These are phyloP conservation scores for Mixornis gularis DNA, from an alignment of 2,113 vertebrate genomes.

Conservation along the genomic window DNA sequence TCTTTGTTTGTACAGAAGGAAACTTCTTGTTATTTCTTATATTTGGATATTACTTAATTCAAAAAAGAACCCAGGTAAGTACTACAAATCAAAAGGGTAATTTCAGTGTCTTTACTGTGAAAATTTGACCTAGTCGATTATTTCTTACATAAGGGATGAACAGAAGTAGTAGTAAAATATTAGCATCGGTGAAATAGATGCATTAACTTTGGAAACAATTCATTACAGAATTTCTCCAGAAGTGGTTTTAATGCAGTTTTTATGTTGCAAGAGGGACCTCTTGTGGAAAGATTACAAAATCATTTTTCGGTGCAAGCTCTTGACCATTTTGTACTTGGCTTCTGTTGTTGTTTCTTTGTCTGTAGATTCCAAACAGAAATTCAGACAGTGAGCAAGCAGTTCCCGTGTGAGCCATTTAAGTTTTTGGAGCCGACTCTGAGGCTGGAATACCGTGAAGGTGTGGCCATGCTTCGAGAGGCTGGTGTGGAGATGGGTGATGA, in stretches of 20 bases:
- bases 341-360: not conserved
- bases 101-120: not conserved
- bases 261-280: constrained; percentile 61
- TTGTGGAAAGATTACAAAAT: constrained; percentile 52
- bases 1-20: not conserved
- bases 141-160: not conserved
- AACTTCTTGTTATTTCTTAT: not conserved
- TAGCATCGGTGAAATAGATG: not conserved
- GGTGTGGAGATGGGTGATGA: constrained; percentile 97
- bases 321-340: not conserved
- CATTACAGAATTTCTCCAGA: not conserved
- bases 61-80: not conserved
- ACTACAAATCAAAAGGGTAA: not conserved
- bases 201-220: not conserved
- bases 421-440: constrained; percentile 96
- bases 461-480: constrained; percentile 91
- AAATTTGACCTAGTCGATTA: not conserved
- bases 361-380: constrained; percentile 94
- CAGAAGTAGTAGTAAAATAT: not conserved
- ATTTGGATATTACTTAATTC: not conserved
- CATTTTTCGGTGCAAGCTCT: not conserved
- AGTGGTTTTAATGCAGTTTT: not conserved
- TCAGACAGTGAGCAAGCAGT: constrained; percentile 90
- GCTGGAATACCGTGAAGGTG: constrained; percentile 86
- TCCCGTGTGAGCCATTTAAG: constrained; percentile 92